Conservation (phyloP, 2,113 vertebrate genomes). For the Rousettus leschenaultii region DNA sequence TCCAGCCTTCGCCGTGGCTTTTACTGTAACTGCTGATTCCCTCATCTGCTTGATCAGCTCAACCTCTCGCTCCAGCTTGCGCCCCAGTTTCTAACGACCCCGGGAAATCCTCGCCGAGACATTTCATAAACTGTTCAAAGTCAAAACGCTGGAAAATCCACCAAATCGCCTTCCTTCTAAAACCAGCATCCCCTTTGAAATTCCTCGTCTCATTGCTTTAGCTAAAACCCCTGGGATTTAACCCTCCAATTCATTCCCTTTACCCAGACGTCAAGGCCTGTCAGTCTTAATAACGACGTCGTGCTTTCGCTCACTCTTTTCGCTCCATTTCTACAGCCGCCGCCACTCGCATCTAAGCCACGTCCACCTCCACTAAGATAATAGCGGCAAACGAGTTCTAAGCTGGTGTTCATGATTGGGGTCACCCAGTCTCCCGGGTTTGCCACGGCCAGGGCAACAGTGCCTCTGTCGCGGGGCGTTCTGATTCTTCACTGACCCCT, state of each 20-base stretch:
- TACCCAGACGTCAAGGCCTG: not conserved
- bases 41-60: not conserved
- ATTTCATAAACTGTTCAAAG: not conserved
- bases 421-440: not conserved
- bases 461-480: accelerated
- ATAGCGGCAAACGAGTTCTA: not conserved
- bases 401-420: not conserved
- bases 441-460: not conserved
- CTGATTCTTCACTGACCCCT: not conserved
- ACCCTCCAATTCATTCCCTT: not conserved
- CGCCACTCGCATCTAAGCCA: not conserved
- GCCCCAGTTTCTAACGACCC: not conserved
- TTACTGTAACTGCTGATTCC: not conserved
- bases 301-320: not conserved
- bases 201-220: not conserved
- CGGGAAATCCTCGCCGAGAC: not conserved
- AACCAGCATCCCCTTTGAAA: not conserved
- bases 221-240: not conserved
- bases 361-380: not conserved
- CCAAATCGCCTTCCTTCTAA: not conserved
- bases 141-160: not conserved
- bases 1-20: not conserved
- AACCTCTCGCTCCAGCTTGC: not conserved
- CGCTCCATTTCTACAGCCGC: not conserved
- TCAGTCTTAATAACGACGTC: not conserved